Evolutionary conservation across 2,113 vertebrate genomes (phyloP).

Genomic region (Micromys minutus): DNA sequence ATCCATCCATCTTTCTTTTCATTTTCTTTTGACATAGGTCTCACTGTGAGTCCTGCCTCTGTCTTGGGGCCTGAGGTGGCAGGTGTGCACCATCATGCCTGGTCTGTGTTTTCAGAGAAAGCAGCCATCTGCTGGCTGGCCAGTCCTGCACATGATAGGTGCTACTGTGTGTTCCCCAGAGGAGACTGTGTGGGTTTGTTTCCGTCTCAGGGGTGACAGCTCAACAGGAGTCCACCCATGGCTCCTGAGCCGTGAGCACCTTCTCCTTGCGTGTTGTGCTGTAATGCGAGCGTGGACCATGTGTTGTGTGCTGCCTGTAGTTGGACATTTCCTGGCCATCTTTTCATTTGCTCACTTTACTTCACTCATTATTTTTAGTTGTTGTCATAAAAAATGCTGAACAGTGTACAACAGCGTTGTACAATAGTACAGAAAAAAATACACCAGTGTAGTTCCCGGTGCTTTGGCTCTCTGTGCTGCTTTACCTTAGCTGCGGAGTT

Average conservation of each 20-base stretch:
- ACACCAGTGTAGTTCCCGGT: not conserved
- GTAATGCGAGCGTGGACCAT: fast-evolving
- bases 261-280: fast-evolving
- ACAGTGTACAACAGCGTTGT: too few species aligned
- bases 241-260: fast-evolving
- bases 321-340: fast-evolving
- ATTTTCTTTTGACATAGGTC: not conserved
- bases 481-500: not conserved
- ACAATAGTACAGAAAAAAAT: not conserved
- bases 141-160: fast-evolving
- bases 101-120: not conserved
- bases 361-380: not conserved
- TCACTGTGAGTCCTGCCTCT: not conserved
- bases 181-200: not conserved
- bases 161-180: fast-evolving
- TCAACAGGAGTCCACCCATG: not conserved
- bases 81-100: not conserved
- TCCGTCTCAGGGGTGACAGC: too few species aligned
- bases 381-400: not conserved
- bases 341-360: not conserved
- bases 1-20: not conserved
- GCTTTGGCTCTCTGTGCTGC: not conserved
- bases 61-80: not conserved
- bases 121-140: not conserved
- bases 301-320: not conserved